Evolutionary conservation across 2,888 invertebrate genomes (phyloP).

Genomic region (Coenonympha arcania): DNA sequence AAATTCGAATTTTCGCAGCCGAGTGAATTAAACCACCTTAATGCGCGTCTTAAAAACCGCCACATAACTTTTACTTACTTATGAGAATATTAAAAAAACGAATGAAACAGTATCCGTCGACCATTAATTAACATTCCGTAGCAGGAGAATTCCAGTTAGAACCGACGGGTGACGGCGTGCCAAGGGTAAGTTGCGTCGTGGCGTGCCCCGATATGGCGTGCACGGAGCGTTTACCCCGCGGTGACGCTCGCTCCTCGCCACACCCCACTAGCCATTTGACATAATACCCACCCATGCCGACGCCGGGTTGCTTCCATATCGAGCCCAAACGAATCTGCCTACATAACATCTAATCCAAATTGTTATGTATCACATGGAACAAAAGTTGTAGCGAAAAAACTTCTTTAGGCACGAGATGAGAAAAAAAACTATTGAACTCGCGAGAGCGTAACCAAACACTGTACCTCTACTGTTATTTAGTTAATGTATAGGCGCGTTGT

Average conservation of each 20-base stretch:
- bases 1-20: too few relatives aligned
- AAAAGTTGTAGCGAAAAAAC: too few relatives aligned
- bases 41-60: too few relatives aligned
- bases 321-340: background rate
- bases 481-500: too few relatives aligned
- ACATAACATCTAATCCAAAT: background rate
- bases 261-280: conserved; percentile 39
- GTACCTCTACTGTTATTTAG: too few relatives aligned
- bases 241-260: conserved; percentile 48
- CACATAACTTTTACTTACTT: too few relatives aligned
- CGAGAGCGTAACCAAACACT: too few relatives aligned
- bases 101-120: background rate
- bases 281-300: background rate
- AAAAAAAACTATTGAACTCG: too few relatives aligned
- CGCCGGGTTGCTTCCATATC: background rate
- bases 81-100: too few relatives aligned
- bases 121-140: conserved; percentile 21
- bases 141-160: conserved; percentile 11
- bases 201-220: conserved; percentile 47
- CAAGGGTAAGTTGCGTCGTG: conserved; percentile 42
- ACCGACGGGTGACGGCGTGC: conserved; percentile 13
- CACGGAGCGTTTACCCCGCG: conserved; percentile 35
- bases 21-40: too few relatives aligned
- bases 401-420: too few relatives aligned
- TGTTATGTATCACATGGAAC: too few relatives aligned